Evolutionary conservation across 2,797 vertebrate species (phyloP).

Genomic region (Lepilemur ruficaudatus): DNA sequence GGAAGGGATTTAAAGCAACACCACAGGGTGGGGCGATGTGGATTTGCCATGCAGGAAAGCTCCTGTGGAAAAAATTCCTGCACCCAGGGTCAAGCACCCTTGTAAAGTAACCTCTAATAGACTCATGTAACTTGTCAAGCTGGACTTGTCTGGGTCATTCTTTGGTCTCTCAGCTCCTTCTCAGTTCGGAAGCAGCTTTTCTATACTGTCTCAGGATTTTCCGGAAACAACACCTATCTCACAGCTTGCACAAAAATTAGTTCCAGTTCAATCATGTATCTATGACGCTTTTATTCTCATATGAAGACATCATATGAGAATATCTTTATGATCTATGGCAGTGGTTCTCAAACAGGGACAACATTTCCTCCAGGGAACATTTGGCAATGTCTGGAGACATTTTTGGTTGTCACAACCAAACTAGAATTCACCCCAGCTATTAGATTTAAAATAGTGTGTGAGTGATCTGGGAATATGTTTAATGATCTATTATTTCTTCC

Average conservation of each 20-base stretch:
- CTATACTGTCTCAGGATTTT: too few species aligned
- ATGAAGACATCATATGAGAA: background rate
- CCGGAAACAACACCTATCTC: background rate
- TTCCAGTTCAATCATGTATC: background rate
- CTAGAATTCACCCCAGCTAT: background rate
- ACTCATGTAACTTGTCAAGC: too few species aligned
- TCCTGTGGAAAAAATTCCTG: too few species aligned
- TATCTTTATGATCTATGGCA: background rate
- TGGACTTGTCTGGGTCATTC: too few species aligned
- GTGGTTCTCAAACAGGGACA: background rate
- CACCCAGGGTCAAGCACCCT: too few species aligned
- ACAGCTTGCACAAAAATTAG: background rate
- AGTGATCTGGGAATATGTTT: background rate
- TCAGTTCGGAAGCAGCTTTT: too few species aligned
- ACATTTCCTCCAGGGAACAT: background rate
- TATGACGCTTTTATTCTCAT: background rate
- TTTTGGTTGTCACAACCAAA: background rate
- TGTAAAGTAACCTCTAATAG: too few species aligned
- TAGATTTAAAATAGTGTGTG: background rate
- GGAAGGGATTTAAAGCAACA: too few species aligned
- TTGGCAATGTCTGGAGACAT: background rate
- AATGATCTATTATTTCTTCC: background rate
- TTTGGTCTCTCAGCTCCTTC: too few species aligned
- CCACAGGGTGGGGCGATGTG: too few species aligned
- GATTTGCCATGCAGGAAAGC: too few species aligned